phyloP scores from a whole-genome alignment of 2,797 vertebrate genomes.

The Cichlasoma orientale region DNA sequence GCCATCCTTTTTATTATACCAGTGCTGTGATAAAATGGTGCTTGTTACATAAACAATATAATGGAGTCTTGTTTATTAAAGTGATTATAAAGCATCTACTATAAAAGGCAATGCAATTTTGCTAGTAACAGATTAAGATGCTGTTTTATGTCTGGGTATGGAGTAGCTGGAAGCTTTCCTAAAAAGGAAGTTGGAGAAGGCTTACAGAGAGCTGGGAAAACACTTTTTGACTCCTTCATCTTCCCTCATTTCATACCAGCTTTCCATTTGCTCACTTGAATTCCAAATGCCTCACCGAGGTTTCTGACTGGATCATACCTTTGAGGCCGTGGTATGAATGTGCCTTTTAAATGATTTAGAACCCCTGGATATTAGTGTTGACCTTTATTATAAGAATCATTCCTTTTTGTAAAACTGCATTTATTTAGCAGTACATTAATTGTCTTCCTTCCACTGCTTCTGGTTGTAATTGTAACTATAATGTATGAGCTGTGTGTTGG shows the following conservation, averaged over 20 bases:
- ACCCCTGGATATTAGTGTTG: constrained; percentile 29
- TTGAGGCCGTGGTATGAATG: constrained; percentile 66
- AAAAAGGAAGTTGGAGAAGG: constrained; percentile 5
- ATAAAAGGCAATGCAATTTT: constrained; percentile 6
- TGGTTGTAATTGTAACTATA: constrained; percentile 50
- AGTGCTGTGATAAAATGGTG: not conserved
- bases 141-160: not conserved
- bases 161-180: constrained; percentile 2
- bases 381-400: constrained; percentile 52
- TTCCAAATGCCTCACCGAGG: constrained; percentile 11
- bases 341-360: constrained; percentile 69
- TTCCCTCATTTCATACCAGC: not conserved
- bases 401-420: constrained; percentile 46
- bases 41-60: constrained; percentile 21
- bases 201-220: not conserved
- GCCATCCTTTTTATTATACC: constrained; percentile 16
- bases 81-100: not conserved
- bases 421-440: constrained; percentile 37
- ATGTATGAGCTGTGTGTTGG: constrained; percentile 45
- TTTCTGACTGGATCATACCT: constrained; percentile 61
- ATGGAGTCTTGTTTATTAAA: constrained; percentile 23
- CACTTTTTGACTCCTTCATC: not conserved
- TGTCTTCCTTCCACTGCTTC: constrained; percentile 65
- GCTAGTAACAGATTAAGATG: constrained; percentile 9
- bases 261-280: constrained; percentile 50